phyloP scores from a whole-genome alignment of 2,888 invertebrate species.

The Hydraecia micacea region DNA sequence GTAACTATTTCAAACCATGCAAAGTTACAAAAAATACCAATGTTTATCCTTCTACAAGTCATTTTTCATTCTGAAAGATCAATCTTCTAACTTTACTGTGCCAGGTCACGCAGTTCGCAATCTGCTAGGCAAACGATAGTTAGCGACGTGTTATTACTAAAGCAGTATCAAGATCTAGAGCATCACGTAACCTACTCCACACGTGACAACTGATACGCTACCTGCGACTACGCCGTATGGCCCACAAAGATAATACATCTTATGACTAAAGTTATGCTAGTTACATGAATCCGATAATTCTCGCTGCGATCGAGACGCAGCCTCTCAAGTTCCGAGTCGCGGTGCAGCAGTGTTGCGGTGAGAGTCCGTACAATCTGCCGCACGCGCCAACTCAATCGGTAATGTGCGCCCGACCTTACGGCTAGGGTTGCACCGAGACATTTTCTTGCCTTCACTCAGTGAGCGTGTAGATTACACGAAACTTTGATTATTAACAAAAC shows the following conservation, averaged over 20 bases:
- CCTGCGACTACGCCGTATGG: conserved; percentile 23
- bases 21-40: neutral
- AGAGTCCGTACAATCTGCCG: conserved; percentile 17
- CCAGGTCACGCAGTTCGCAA: conserved; percentile 28
- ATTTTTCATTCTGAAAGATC: conserved; percentile 4
- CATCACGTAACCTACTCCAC: conserved; percentile 24
- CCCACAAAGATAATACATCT: conserved; percentile 47
- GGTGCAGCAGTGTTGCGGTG: conserved; percentile 3
- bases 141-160: conserved; percentile 42
- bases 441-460: conserved; percentile 14
- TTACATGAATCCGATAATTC: conserved; percentile 50
- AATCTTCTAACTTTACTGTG: neutral
- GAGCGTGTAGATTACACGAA: conserved; percentile 6
- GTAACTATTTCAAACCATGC: neutral
- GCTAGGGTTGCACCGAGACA: conserved; percentile 1
- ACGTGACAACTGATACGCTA: conserved; percentile 37
- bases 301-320: conserved; percentile 33
- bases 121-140: conserved; percentile 32
- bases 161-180: conserved; percentile 38
- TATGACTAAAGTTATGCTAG: conserved; percentile 41
- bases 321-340: conserved; percentile 27
- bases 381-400: conserved; percentile 21
- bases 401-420: conserved; percentile 18
- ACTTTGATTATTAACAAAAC: conserved; percentile 48
- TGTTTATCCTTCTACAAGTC: neutral